Evolutionary conservation across 2,113 vertebrate species (phyloP).

Genomic region (Dryoscopus gambensis): DNA sequence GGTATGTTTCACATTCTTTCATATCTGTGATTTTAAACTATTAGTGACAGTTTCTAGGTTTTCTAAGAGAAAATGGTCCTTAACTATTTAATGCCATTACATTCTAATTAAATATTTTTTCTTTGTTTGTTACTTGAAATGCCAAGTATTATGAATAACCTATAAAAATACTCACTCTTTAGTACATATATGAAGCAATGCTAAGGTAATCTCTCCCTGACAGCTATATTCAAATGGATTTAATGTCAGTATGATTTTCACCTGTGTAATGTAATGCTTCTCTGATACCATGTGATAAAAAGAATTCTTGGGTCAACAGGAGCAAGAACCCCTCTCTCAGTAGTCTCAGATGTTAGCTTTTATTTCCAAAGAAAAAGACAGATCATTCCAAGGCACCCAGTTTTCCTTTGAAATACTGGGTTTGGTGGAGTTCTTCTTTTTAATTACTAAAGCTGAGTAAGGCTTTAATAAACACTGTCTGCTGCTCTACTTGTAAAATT

Average conservation of each 20-base stretch:
- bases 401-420: not conserved
- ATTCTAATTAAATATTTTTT: not conserved
- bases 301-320: not conserved
- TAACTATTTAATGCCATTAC: not conserved
- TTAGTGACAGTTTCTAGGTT: not conserved
- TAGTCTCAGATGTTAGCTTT: not conserved
- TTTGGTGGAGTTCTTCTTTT: not conserved
- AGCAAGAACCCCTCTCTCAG: not conserved
- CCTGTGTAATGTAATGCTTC: not conserved
- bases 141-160: not conserved
- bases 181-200: not conserved
- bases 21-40: not conserved
- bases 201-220: not conserved
- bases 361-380: not conserved
- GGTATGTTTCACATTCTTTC: not conserved
- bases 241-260: not conserved
- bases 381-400: not conserved
- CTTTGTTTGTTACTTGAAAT: not conserved
- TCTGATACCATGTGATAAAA: not conserved
- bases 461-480: not conserved
- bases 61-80: not conserved
- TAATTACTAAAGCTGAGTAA: not conserved
- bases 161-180: not conserved
- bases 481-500: not conserved
- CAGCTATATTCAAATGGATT: not conserved